Evolutionary conservation across 2,113 vertebrate genomes (phyloP), one percentile per base, ranked within the genome.

Genomic region (Carassius gibelio): DNA sequence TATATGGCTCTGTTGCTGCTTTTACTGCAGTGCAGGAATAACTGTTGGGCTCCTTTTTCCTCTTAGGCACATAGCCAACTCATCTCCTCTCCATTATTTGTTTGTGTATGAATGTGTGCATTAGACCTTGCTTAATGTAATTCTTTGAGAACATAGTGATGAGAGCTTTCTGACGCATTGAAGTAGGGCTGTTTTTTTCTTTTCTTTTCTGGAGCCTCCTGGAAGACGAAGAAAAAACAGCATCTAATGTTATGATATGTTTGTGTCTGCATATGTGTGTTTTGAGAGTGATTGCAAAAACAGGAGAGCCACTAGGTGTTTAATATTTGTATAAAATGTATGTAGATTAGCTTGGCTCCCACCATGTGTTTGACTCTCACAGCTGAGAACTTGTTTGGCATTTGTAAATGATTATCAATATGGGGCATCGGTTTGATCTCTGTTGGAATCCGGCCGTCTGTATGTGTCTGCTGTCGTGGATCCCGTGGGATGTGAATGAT

Each of bases 401-500:
- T 85, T 38, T 83, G 76, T 75, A 75, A 75, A 23, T 19, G 69
- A 80, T 82, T 48, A 76, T 82, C 68, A 42, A 38, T 82, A 50
- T 83, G 84, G 88, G 87, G 84, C 36, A 85, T 79, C 34, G 13
- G 55, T 59, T 74, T 83, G 61, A 82, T 75, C 69, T 75, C 71
- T 85, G 38, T 61, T 19, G 1, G 50, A 66, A 82, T 48, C 81
- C 82, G 59, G 75, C n/a, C 42, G 79, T 88, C 81, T 84, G 57
- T 55, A 55, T 83, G 84, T 85, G 69, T 81, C 80, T 83, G 68
- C n/a, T 88, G 89, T 84, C 81, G 72, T 64, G 30, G 75, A 90
- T 86, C 52, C 88, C 55, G 87, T 85, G 13, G 66, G 75, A 89
- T 88, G 74, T 87, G 88, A 50, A 79, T 77, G 88, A 91, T 90